A percentile compares a stretch with the other conserved stretches of the same genome.
These are phyloP conservation scores for Microchirus variegatus DNA, from an alignment of 2,797 vertebrate species.

Conservation along the genomic window DNA sequence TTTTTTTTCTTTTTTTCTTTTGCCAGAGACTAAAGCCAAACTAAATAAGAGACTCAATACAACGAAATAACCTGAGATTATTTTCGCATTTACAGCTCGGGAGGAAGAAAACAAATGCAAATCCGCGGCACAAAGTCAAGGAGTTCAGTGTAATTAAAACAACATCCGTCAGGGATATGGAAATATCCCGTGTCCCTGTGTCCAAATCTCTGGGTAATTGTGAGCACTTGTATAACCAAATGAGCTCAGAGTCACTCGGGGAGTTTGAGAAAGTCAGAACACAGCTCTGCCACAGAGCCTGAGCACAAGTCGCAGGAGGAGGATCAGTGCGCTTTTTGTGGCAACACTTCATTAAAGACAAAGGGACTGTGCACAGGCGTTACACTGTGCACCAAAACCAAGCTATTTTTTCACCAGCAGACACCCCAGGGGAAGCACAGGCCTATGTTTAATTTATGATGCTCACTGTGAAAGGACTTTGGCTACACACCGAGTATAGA, in stretches of 20 bases:
- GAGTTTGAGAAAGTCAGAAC: slow-evolving; percentile 76
- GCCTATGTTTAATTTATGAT: slow-evolving; percentile 80
- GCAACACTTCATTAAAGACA: slow-evolving; percentile 73
- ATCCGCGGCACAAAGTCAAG: slow-evolving; percentile 67
- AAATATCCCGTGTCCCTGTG: slow-evolving; percentile 72
- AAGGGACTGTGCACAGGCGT: slow-evolving; percentile 48
- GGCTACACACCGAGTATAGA: slow-evolving; percentile 48
- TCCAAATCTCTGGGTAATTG: slow-evolving; percentile 74
- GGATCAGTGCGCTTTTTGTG: slow-evolving; percentile 62
- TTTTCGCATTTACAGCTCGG: slow-evolving; percentile 38
- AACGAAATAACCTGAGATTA: slow-evolving; percentile 50
- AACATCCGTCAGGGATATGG: slow-evolving; percentile 78
- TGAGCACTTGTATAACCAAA: slow-evolving; percentile 79
- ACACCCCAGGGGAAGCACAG: slow-evolving; percentile 63
- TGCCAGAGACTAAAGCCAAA: slow-evolving; percentile 18
- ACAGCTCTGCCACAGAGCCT: slow-evolving; percentile 50
- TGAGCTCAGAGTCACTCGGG: slow-evolving; percentile 77
- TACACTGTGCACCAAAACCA: slow-evolving; percentile 55
- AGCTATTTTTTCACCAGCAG: slow-evolving; percentile 73
- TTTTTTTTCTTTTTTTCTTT: too few relatives aligned
- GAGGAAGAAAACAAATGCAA: slow-evolving; percentile 63
- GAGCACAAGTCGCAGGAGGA: slow-evolving; percentile 46
- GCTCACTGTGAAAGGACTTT: slow-evolving; percentile 56
- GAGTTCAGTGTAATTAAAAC: slow-evolving; percentile 76
- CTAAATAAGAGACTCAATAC: slow-evolving; percentile 49